A percentile compares a stretch with the other conserved stretches of the same genome.
Conservation (phyloP, 2,113 vertebrate genomes). For the Labeo catla region DNA sequence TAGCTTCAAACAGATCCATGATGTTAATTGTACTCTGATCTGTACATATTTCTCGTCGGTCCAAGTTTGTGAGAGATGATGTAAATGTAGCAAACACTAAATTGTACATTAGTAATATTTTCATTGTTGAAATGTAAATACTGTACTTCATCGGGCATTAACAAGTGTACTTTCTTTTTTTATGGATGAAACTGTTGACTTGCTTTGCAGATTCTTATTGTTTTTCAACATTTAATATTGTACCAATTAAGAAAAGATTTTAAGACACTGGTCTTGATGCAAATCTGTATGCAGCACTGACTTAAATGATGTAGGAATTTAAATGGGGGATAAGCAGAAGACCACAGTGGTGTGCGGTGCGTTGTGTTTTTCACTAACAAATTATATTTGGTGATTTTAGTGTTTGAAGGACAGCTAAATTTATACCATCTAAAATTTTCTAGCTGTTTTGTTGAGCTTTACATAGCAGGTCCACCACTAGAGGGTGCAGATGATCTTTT, state of each 20-base stretch:
- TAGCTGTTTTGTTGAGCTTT: neutral
- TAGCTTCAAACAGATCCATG: constrained; percentile 75
- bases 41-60: constrained; percentile 77
- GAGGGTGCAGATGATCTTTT: neutral
- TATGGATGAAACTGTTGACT: constrained; percentile 32
- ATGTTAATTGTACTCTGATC: constrained; percentile 69
- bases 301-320: neutral
- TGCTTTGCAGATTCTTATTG: constrained; percentile 29
- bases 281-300: constrained; percentile 62
- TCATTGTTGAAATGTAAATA: constrained; percentile 68
- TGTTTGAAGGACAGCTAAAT: neutral
- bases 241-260: constrained; percentile 59
- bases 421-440: neutral
- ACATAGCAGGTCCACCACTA: constrained; percentile 9
- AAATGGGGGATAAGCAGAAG: neutral
- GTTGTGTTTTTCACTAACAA: neutral
- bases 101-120: constrained; percentile 72
- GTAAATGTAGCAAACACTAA: constrained; percentile 68
- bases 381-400: neutral
- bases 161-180: constrained; percentile 49
- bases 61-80: constrained; percentile 64
- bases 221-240: constrained; percentile 54
- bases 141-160: constrained; percentile 64
- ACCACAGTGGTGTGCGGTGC: neutral
- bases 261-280: constrained; percentile 62